Base-by-base conservation (phyloP, 1,140 invertebrate genomes). In the Lithobius niger region DNA sequence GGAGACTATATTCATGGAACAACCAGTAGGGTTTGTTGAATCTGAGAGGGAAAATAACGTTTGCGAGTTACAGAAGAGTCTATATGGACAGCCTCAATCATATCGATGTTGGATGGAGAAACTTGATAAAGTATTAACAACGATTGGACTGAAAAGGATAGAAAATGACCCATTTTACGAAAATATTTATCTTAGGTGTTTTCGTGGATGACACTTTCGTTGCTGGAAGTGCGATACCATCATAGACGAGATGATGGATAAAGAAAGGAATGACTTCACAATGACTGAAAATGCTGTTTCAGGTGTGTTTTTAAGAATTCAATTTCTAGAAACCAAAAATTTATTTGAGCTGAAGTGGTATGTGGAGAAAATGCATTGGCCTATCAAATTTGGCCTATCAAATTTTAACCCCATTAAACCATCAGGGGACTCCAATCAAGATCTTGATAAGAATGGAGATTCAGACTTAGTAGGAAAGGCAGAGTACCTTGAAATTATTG, bases 141-240 rank as follows among this genome's bases (percentile, higher is more conserved):
- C 66, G 2, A 61, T 67, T 58, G 65, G 66, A 2, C 67, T 76
- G 44, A 60, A 61, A 52, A 62, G 60, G 3, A 64, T 59, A 52
- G 54, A 58, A 28, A 62, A 66, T 43, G 69, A 71, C 62, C 58
- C 61, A 24, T 70, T 68, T 64, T 10, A 59, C 49, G 48, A 57
- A 57, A 27, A 45, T 54, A 25, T 57, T 69, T 1, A 61, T 70
- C 26, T 42, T 74, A 1, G 64, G 63, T 13, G 60, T 74, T 2
- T 74, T 74, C 67, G 71, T 76, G 13, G 73, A 76, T 63, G 73
- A 76, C 65, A 69, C 68, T n/a, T 53, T 73, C 24, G 59, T 72
- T 50, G 65, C 58, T 26, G 60, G 64, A 19, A 64, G 27, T 22
- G 27, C 24, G 27, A 31, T 26, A 45, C 45, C 16, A 59, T 57